phyloP scores from a whole-genome alignment of 2,888 invertebrate genomes.

The Protophormia terraenovae region DNA sequence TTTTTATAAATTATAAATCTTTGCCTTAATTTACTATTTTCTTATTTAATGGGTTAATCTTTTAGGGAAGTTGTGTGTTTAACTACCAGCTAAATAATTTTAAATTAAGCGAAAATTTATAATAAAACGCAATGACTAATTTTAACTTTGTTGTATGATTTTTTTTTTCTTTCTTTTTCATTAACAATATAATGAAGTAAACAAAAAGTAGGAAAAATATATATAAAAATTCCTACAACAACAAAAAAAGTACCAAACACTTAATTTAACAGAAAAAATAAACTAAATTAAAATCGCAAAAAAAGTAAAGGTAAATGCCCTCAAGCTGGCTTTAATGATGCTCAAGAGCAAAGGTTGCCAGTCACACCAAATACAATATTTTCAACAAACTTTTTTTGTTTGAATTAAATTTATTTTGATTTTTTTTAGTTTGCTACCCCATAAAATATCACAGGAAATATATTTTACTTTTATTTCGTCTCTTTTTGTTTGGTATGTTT shows the following conservation, averaged over 20 bases:
- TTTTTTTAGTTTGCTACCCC: neutral
- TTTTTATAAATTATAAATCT: no score
- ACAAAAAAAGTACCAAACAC: constrained; percentile 9
- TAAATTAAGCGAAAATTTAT: constrained; percentile 3
- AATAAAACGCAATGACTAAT: neutral
- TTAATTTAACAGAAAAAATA: constrained; percentile 30
- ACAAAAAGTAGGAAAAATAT: neutral
- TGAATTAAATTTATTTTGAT: neutral
- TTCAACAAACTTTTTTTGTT: constrained; percentile 26
- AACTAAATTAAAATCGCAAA: constrained; percentile 9
- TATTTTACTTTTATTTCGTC: constrained; percentile 27
- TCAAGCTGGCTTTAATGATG: constrained; percentile 53
- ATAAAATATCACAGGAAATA: constrained; percentile 52
- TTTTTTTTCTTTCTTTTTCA: neutral
- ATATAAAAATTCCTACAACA: neutral
- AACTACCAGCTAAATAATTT: neutral
- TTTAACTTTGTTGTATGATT: neutral
- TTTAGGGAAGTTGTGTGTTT: no score
- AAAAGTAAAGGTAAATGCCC: constrained; percentile 59
- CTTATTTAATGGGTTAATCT: neutral
- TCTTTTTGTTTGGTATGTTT: neutral
- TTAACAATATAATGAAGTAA: neutral
- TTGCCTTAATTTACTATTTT: neutral
- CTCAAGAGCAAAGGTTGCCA: constrained; percentile 51
- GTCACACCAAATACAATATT: constrained; percentile 21